Conservation (phyloP, 2,888 invertebrate species). For the Hypsopygia costalis region DNA sequence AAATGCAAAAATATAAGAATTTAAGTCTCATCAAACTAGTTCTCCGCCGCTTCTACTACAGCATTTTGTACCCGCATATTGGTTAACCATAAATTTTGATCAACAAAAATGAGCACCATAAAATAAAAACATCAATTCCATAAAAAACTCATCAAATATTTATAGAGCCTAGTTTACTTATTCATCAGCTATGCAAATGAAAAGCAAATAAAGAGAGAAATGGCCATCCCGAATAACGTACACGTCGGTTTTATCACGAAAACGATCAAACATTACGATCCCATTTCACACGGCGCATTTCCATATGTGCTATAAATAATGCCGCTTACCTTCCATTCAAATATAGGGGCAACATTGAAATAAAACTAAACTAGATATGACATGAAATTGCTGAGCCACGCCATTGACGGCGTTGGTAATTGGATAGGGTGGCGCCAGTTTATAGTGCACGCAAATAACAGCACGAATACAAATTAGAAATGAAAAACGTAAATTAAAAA, state of each 20-base stretch:
- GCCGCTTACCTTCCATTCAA: slow-evolving; percentile 46
- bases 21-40: too few species aligned
- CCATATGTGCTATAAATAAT: slow-evolving; percentile 61
- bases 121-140: not conserved
- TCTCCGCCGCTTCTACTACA: too few species aligned
- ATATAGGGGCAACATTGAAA: slow-evolving; percentile 29
- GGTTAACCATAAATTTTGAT: too few species aligned
- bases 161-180: slow-evolving; percentile 25
- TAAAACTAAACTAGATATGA: slow-evolving; percentile 24
- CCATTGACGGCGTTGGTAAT: not conserved
- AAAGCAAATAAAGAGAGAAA: slow-evolving; percentile 61
- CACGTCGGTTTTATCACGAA: slow-evolving; percentile 52
- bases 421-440: not conserved
- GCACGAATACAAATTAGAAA: too few species aligned
- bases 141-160: slow-evolving; percentile 1
- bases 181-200: slow-evolving; percentile 61
- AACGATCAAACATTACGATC: slow-evolving; percentile 64
- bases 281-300: slow-evolving; percentile 56
- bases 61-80: too few species aligned
- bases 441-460: too few species aligned
- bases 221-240: slow-evolving; percentile 42
- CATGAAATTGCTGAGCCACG: not conserved
- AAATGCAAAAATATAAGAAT: too few species aligned
- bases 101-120: not conserved
- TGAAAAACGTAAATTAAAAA: too few species aligned